Conservation (phyloP, 2,113 vertebrate genomes). For the Murina feae region DNA sequence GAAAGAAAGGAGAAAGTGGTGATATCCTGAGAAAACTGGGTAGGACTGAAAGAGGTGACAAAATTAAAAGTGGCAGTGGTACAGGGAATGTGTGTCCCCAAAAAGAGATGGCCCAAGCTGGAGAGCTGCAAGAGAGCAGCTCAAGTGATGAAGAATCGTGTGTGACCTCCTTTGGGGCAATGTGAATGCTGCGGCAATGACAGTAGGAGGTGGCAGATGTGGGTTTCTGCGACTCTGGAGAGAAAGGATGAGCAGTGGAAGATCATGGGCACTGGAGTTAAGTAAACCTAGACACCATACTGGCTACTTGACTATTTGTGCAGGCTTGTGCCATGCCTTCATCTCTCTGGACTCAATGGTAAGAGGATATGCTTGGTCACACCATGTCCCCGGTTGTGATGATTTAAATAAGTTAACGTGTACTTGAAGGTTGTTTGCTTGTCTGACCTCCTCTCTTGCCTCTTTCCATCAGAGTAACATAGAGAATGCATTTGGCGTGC, state of each 20-base stretch:
- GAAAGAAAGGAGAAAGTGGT: background rate
- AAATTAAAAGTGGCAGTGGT: background rate
- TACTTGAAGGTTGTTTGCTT: background rate
- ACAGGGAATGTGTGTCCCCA: rapidly evolving
- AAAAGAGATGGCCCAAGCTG: too few species aligned
- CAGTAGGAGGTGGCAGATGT: too few species aligned
- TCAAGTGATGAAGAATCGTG: too few species aligned
- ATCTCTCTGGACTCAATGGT: background rate
- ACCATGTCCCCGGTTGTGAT: background rate
- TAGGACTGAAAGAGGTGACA: background rate
- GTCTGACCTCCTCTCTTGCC: background rate
- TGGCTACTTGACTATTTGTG: background rate
- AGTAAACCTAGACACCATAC: too few species aligned
- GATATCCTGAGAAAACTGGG: background rate
- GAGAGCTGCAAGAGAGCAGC: too few species aligned
- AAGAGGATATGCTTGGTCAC: background rate
- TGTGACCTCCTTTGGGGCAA: rapidly evolving
- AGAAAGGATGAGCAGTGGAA: rapidly evolving
- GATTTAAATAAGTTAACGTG: background rate
- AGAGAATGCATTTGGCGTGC: background rate
- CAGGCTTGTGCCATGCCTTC: background rate
- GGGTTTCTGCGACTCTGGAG: rapidly evolving
- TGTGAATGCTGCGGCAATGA: background rate
- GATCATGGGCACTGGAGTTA: background rate
- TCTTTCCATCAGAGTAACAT: background rate